A percentile compares a stretch with the other conserved stretches of the same genome.
phyloP scores from a whole-genome alignment of 2,888 invertebrate species.

The Sussaba pulchella region DNA sequence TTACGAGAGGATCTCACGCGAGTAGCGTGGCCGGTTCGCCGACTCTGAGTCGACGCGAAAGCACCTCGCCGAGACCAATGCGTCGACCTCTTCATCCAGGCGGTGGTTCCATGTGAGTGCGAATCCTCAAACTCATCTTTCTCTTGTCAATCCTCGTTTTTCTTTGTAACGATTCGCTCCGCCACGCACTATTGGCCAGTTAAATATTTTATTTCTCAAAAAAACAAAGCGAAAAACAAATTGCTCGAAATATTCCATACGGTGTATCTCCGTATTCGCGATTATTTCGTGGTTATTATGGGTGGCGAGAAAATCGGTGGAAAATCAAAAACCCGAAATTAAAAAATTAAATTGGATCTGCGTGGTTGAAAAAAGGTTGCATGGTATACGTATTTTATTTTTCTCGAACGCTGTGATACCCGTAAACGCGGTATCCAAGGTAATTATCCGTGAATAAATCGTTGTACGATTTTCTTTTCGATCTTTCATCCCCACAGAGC shows the following conservation, averaged over 20 bases:
- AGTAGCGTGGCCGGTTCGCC: constrained; percentile 79
- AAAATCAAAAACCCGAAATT: too few species aligned
- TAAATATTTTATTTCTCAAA: constrained; percentile 26
- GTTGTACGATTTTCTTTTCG: constrained; percentile 6
- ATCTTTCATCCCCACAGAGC: constrained; percentile 20
- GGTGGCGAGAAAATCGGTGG: too few species aligned
- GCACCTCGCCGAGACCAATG: constrained; percentile 81
- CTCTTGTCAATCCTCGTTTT: constrained; percentile 78
- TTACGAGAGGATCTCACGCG: constrained; percentile 80
- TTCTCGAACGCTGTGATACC: constrained; percentile 1
- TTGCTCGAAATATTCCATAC: constrained; percentile 14
- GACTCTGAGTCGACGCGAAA: constrained; percentile 81
- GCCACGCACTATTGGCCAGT: constrained; percentile 74
- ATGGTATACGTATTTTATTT: constrained; percentile 18
- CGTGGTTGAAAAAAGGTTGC: constrained; percentile 17
- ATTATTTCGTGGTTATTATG: neutral
- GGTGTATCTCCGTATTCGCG: too few species aligned
- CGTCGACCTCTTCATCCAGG: constrained; percentile 82
- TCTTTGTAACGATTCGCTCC: constrained; percentile 77
- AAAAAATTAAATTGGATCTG: constrained; percentile 2
- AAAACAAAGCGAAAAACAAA: constrained; percentile 14
- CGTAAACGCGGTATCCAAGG: neutral
- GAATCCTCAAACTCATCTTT: constrained; percentile 80
- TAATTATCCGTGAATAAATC: constrained; percentile 26
- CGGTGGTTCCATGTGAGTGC: constrained; percentile 84